These are phyloP conservation scores for Aspidoscelis tigris DNA, from an alignment of 2,113 vertebrate genomes.

Conservation along the genomic window DNA sequence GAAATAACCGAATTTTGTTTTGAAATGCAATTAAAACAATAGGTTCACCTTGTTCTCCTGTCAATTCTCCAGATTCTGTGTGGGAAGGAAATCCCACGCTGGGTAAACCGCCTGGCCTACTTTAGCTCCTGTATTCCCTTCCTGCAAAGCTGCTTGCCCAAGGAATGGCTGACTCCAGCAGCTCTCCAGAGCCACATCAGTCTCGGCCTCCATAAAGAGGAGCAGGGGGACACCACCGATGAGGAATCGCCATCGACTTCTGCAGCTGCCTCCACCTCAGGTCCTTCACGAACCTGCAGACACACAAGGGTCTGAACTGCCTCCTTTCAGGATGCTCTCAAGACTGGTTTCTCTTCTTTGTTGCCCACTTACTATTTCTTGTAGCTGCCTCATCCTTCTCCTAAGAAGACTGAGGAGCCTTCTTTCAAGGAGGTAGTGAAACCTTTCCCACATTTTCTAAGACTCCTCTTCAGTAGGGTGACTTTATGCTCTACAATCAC, in stretches of 20 bases:
- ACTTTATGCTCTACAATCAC: background rate
- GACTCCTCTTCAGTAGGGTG: constrained; percentile 40
- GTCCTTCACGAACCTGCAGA: constrained; percentile 85
- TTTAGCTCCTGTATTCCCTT: constrained; percentile 95
- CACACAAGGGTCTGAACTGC: constrained; percentile 85
- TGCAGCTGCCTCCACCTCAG: constrained; percentile 68
- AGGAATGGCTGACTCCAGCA: constrained; percentile 92
- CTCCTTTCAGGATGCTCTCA: background rate
- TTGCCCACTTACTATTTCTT: background rate
- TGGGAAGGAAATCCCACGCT: constrained; percentile 89
- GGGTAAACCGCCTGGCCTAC: constrained; percentile 93
- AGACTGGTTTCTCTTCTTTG: background rate
- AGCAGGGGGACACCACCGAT: constrained; percentile 82
- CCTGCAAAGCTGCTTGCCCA: constrained; percentile 92
- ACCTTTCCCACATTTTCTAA: constrained; percentile 46
- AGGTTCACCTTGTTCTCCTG: background rate
- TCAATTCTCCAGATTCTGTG: constrained; percentile 83
- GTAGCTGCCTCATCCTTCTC: constrained; percentile 10
- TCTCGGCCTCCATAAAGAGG: constrained; percentile 88
- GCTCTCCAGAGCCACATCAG: constrained; percentile 93
- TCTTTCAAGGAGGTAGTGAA: constrained; percentile 10
- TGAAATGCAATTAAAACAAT: background rate
- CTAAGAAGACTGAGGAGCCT: background rate
- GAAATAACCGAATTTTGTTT: background rate
- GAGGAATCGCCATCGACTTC: constrained; percentile 82